phyloP scores from a whole-genome alignment of 2,113 vertebrate species.

The Sinosuthora webbiana region DNA sequence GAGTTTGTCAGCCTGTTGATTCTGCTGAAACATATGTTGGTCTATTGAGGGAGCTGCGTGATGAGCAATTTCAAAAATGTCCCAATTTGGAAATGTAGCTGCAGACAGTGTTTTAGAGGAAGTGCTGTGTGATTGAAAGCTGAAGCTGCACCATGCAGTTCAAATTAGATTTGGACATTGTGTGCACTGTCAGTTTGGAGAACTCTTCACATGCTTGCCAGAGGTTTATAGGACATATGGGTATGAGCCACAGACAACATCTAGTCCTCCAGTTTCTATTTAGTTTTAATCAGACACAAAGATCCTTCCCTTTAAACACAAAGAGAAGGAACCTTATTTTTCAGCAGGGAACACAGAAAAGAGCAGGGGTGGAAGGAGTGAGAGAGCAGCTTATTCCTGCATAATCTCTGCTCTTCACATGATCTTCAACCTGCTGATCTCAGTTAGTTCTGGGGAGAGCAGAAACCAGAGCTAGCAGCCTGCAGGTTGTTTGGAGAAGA shows the following conservation, averaged over 20 bases:
- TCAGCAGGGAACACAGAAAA: neutral
- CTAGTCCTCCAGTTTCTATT: neutral
- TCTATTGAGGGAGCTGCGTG: neutral
- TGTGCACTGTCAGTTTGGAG: slow-evolving; percentile 23
- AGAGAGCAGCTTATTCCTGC: neutral
- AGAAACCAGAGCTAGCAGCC: slow-evolving; percentile 12
- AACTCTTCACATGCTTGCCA: slow-evolving; percentile 27
- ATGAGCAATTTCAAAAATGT: slow-evolving; percentile 41
- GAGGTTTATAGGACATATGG: slow-evolving; percentile 29
- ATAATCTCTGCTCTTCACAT: slow-evolving; percentile 21
- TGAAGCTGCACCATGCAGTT: slow-evolving; percentile 40
- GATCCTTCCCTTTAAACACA: neutral
- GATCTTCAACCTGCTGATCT: slow-evolving; percentile 8
- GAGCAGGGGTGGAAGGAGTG: neutral
- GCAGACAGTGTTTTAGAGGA: slow-evolving; percentile 37
- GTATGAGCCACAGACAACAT: slow-evolving; percentile 23
- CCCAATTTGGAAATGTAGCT: slow-evolving; percentile 50
- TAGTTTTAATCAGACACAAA: slow-evolving; percentile 21
- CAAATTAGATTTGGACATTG: slow-evolving; percentile 54
- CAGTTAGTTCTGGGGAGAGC: neutral
- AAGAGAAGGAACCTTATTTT: slow-evolving; percentile 2
- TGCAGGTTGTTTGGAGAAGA: slow-evolving; percentile 4
- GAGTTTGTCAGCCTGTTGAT: slow-evolving; percentile 58
- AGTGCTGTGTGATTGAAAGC: slow-evolving; percentile 46
- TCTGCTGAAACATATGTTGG: slow-evolving; percentile 50